phyloP scores from a whole-genome alignment of 2,797 vertebrate species.

The Hypotaenidia philippensis region DNA sequence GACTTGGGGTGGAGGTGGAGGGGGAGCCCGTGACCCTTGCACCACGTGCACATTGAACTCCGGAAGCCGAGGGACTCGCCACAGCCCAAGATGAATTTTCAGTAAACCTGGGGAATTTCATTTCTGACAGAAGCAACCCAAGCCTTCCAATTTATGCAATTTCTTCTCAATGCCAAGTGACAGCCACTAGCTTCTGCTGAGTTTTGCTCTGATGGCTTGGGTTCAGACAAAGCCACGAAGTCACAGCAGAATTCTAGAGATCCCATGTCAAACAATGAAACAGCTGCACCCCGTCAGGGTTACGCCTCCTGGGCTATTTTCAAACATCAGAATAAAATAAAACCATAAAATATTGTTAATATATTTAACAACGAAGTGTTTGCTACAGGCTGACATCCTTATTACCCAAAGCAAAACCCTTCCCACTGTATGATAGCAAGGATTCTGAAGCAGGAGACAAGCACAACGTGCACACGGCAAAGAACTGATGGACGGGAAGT shows the following conservation, averaged over 20 bases:
- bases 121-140: not conserved
- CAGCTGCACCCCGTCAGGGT: not conserved
- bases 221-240: not conserved
- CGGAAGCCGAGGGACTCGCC: not conserved
- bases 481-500: not conserved
- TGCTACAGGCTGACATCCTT: not conserved
- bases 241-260: not conserved
- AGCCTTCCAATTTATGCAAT: not conserved
- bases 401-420: not conserved
- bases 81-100: rapidly evolving
- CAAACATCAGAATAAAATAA: not conserved
- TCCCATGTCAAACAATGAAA: not conserved
- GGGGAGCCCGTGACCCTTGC: not conserved
- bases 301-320: not conserved
- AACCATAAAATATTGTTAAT: not conserved
- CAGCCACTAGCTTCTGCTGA: not conserved
- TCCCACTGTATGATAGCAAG: not conserved
- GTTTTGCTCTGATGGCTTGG: not conserved
- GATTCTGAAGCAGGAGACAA: not conserved
- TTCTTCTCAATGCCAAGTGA: not conserved
- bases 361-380: not conserved
- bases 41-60: rapidly evolving
- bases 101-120: not conserved
- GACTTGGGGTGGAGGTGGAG: not conserved
- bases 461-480: not conserved